Evolutionary conservation across 2,888 invertebrate genomes (phyloP), one percentile per base, ranked within the genome.

Genomic region (Listrodromus nycthemerus): DNA sequence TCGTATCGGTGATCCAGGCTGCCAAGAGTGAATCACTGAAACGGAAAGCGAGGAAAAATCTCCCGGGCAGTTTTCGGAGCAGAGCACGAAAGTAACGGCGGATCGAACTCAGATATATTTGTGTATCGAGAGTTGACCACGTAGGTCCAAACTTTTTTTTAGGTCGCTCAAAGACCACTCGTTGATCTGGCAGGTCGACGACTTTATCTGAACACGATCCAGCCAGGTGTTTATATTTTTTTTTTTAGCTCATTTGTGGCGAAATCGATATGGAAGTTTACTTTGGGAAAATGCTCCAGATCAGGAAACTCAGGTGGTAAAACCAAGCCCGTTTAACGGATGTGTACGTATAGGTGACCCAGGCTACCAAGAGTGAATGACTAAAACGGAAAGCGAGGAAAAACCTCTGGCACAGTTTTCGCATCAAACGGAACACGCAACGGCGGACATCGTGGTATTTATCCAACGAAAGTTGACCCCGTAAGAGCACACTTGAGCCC

Each of bases 1-100:
- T 69, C 27, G 21, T 70, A 78, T 78, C 77, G 69, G 69, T 61
- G 77, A 70, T 48, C 69, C 48, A 48, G 65, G 37, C 69, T 41
- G 61, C 13, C 61, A 10, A 13, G 27, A 65, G 70, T 71, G 70
- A 71, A 78, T 78, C 78, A 71, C 70, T 27, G 41, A n/a, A 78
- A 16, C 33, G 77, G 69, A 61, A 69, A 48, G 58, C 21, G 30
- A 30, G 21, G 61, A 70, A 69, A 48, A 63, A 63, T n/a, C 27
- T 61, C 30, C 1, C 1, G 61, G 16, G 10, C 33, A 6, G 65
- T 37, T n/a, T n/a, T 50, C n/a, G 30, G 21, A 50, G 4, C 48
- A 74, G n/a, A 33, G 19, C n/a, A 19, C n/a, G 37, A 66, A 52
- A 30, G 13, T 13, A 55, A 66, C 55, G 41, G 37, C 13, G 16